phyloP scores from a whole-genome alignment of 2,113 vertebrate genomes.

The Bostrychus sinensis region DNA sequence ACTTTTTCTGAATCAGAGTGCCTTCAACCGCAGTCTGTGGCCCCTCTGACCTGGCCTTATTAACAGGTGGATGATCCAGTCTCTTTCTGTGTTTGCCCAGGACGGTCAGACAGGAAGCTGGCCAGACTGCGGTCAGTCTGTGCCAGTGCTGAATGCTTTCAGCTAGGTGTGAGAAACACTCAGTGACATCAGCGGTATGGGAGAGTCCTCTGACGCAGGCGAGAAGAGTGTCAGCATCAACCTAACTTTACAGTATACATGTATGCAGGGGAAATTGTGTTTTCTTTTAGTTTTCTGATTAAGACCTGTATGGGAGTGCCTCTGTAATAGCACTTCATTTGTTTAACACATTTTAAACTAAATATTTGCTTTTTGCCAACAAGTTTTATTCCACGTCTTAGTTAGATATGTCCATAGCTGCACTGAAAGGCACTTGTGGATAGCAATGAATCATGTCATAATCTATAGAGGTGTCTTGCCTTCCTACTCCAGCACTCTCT shows the following conservation, averaged over 20 bases:
- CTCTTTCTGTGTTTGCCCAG: constrained; percentile 65
- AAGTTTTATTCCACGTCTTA: too few species aligned
- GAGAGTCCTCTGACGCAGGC: constrained; percentile 43
- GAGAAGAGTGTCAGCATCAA: constrained; percentile 13
- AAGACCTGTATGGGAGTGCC: not conserved
- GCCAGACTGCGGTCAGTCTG: constrained; percentile 63
- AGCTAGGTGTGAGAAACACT: constrained; percentile 62
- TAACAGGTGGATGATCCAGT: constrained; percentile 64
- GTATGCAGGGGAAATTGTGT: not conserved
- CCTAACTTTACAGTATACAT: not conserved
- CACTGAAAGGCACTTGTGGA: not conserved
- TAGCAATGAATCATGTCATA: constrained; percentile 9
- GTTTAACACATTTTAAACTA: not conserved
- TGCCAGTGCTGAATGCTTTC: constrained; percentile 61
- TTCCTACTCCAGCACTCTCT: constrained; percentile 12
- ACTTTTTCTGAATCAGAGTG: not conserved
- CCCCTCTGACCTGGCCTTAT: constrained; percentile 42
- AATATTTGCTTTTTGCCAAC: not conserved
- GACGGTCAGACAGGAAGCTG: constrained; percentile 77
- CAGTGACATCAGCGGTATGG: constrained; percentile 68
- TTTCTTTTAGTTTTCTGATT: constrained; percentile 27
- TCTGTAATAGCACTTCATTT: too few species aligned
- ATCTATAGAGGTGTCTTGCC: constrained; percentile 26
- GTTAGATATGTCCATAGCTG: not conserved
- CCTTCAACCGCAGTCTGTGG: constrained; percentile 15